phyloP scores from a whole-genome alignment of 2,113 vertebrate genomes.

The Morone chrysops region DNA sequence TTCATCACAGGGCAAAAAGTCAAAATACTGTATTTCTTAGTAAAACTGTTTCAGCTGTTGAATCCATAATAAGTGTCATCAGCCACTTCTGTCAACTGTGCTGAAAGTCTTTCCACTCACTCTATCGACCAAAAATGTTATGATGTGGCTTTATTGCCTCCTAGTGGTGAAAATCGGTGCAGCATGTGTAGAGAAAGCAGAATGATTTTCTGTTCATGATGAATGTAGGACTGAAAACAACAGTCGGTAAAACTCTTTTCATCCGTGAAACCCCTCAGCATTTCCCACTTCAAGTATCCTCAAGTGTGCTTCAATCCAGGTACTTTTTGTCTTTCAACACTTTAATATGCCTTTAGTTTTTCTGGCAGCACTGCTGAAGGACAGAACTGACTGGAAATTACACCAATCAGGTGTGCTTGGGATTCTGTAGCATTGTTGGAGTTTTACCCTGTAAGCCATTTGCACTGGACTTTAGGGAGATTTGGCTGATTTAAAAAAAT shows the following conservation, averaged over 20 bases:
- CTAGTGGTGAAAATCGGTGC: constrained; percentile 58
- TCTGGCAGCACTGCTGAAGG: background rate
- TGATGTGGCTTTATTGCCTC: constrained; percentile 65
- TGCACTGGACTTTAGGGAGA: background rate
- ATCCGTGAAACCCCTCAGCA: background rate
- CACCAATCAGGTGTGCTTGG: background rate
- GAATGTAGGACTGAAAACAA: background rate
- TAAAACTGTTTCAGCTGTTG: constrained; percentile 6
- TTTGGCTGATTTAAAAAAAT: background rate
- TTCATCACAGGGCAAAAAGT: background rate
- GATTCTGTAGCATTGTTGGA: background rate
- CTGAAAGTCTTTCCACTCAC: background rate
- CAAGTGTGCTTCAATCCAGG: background rate
- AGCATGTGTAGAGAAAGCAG: background rate
- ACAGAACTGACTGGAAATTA: background rate
- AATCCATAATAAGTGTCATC: constrained; percentile 7
- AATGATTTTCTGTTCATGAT: too few relatives aligned
- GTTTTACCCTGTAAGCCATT: background rate
- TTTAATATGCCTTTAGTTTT: background rate
- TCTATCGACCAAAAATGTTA: background rate
- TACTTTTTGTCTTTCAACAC: background rate
- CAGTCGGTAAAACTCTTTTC: background rate
- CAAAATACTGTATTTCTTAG: constrained; percentile 8
- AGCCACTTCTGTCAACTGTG: constrained; percentile 7
- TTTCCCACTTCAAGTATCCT: background rate